Percentiles rank a stretch among this genome's conserved stretches.
These are phyloP conservation scores for Colius striatus DNA, from an alignment of 2,113 vertebrate genomes.

Conservation along the genomic window DNA sequence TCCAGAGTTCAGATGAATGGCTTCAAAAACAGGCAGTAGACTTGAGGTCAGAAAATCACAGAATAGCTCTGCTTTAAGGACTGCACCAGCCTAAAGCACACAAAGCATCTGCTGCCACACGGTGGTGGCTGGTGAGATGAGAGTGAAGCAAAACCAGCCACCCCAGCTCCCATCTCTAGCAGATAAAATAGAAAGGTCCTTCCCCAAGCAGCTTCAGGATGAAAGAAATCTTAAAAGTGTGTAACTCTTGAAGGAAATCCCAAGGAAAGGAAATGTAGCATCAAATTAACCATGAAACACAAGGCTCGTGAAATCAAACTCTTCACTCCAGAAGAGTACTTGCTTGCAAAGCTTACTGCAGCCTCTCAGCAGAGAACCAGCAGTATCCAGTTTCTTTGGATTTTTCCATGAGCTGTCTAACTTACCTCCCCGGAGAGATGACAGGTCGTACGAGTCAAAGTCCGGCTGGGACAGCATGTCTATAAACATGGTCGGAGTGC, in stretches of 20 bases:
- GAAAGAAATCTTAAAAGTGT: not conserved
- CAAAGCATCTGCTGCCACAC: constrained; percentile 54
- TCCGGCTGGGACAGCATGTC: constrained; percentile 86
- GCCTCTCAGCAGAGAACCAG: not conserved
- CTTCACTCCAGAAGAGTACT: not conserved
- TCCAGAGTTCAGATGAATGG: not conserved
- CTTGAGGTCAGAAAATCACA: not conserved
- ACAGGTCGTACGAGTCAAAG: constrained; percentile 81
- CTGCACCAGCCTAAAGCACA: not conserved
- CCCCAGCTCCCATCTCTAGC: not conserved
- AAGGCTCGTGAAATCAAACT: not conserved
- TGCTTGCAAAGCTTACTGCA: not conserved
- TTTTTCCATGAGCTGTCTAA: not conserved
- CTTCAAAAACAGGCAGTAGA: not conserved
- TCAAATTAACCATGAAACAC: not conserved
- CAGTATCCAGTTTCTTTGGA: not conserved
- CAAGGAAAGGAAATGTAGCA: not conserved
- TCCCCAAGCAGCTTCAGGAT: not conserved
- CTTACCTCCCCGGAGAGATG: constrained; percentile 82
- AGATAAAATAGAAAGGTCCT: not conserved
- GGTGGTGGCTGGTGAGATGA: not conserved
- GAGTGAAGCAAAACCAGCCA: not conserved
- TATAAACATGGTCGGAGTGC: constrained; percentile 93
- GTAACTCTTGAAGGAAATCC: not conserved
- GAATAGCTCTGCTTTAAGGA: not conserved